phyloP scores from a whole-genome alignment of 2,113 vertebrate genomes.

The Entelurus aequoreus region DNA sequence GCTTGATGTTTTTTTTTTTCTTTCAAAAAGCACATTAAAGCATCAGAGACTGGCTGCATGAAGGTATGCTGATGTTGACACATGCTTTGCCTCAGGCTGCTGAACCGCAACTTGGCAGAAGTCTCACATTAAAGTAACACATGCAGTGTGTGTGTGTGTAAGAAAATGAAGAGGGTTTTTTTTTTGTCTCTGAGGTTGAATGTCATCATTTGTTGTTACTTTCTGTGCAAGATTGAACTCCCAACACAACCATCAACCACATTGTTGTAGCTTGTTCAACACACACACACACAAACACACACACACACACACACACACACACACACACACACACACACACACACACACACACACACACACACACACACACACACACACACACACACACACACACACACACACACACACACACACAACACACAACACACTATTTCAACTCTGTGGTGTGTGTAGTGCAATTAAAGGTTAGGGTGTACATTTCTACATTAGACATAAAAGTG shows the following conservation, averaged over 20 bases:
- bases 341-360: too few relatives aligned
- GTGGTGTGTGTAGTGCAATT: too few relatives aligned
- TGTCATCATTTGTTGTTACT: background rate
- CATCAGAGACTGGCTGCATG: slow-evolving; percentile 32
- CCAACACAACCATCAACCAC: slow-evolving; percentile 2
- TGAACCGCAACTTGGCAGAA: slow-evolving; percentile 38
- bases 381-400: too few relatives aligned
- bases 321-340: too few relatives aligned
- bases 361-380: too few relatives aligned
- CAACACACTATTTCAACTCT: too few relatives aligned
- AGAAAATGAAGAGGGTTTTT: slow-evolving; percentile 17
- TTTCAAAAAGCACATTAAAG: slow-evolving; percentile 15
- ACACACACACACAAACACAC: background rate
- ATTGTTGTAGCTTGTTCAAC: slow-evolving; percentile 39
- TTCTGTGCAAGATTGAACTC: slow-evolving; percentile 15
- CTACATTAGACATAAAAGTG: too few relatives aligned
- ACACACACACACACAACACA: too few relatives aligned
- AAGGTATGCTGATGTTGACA: slow-evolving; percentile 59
- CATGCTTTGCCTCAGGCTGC: slow-evolving; percentile 39
- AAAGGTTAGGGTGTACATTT: too few relatives aligned
- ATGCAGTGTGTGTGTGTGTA: slow-evolving; percentile 18
- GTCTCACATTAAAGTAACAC: slow-evolving; percentile 31
- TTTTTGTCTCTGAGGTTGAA: background rate
- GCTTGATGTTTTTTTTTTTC: slow-evolving; percentile 39
- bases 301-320: too few relatives aligned